Conservation (phyloP, 1,140 invertebrate genomes). For the Leguminivora glycinivorella region DNA sequence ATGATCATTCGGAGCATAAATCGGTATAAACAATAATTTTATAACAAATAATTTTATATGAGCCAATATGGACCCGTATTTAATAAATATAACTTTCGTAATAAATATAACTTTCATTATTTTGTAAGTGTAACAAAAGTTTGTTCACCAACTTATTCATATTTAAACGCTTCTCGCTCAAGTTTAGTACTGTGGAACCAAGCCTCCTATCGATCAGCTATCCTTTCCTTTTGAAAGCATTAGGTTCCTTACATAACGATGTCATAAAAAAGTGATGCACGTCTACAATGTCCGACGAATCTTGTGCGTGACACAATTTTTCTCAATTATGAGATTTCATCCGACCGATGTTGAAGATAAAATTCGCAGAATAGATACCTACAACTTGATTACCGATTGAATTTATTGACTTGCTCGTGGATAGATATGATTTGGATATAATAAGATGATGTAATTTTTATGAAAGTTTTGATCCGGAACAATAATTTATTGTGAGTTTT, state of each 20-base stretch:
- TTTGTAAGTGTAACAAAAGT: too few species aligned
- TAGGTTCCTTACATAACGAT: constrained; percentile 25
- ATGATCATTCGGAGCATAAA: too few species aligned
- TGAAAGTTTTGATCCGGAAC: neutral
- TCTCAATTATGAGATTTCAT: neutral
- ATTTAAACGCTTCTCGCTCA: neutral
- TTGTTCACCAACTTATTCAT: neutral
- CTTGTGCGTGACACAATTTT: constrained; percentile 22
- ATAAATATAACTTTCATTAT: too few species aligned
- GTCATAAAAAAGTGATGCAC: neutral
- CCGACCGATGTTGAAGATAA: constrained; percentile 5
- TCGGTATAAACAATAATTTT: too few species aligned
- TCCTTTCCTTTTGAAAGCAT: constrained; percentile 22
- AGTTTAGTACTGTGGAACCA: neutral
- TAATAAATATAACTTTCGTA: too few species aligned
- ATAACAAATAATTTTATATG: too few species aligned
- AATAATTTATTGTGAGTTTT: neutral
- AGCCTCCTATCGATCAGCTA: neutral
- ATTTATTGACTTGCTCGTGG: neutral
- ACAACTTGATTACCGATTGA: neutral
- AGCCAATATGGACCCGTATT: too few species aligned
- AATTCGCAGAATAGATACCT: constrained; percentile 19
- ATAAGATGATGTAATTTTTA: constrained; percentile 1
- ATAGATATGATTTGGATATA: neutral
- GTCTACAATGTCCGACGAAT: neutral